These are phyloP conservation scores for Brachyhypopomus occidentalis DNA, from an alignment of 2,113 vertebrate genomes.

Conservation along the genomic window DNA sequence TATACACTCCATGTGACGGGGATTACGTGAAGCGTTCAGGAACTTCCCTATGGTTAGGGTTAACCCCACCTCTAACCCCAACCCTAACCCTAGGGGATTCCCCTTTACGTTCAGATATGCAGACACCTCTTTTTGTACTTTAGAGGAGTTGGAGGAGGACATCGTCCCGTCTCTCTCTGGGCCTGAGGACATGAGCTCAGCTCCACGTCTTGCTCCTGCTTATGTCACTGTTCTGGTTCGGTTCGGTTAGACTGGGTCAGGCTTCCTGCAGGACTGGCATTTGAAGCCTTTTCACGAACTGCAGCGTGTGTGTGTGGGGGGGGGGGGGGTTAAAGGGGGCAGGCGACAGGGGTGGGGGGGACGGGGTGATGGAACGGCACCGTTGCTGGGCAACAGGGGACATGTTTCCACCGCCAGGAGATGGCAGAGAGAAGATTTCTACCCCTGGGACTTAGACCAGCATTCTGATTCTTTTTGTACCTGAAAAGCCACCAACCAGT, in stretches of 20 bases:
- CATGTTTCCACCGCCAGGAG: conserved; percentile 48
- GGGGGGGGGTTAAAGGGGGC: too few species aligned
- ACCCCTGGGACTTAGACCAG: conserved; percentile 11
- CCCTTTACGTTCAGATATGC: too few species aligned
- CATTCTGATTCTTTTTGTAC: conserved; percentile 25
- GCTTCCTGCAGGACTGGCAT: not conserved
- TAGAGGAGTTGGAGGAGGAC: not conserved
- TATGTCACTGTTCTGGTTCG: not conserved
- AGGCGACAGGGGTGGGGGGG: too few species aligned
- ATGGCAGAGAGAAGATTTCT: conserved; percentile 46
- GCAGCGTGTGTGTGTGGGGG: not conserved
- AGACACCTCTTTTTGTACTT: not conserved
- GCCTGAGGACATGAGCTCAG: not conserved
- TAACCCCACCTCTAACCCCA: not conserved
- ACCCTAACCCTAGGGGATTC: too few species aligned
- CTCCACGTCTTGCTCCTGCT: not conserved
- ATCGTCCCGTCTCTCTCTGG: not conserved
- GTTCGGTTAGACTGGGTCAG: too few species aligned
- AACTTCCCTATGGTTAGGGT: not conserved
- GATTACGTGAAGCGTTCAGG: not conserved
- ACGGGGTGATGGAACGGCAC: conserved; percentile 53
- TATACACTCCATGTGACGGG: not conserved
- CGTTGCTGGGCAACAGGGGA: conserved; percentile 77
- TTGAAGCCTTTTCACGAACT: too few species aligned
- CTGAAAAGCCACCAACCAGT: conserved; percentile 2